Conservation (phyloP, 2,113 vertebrate genomes). For the Penelope pileata region DNA sequence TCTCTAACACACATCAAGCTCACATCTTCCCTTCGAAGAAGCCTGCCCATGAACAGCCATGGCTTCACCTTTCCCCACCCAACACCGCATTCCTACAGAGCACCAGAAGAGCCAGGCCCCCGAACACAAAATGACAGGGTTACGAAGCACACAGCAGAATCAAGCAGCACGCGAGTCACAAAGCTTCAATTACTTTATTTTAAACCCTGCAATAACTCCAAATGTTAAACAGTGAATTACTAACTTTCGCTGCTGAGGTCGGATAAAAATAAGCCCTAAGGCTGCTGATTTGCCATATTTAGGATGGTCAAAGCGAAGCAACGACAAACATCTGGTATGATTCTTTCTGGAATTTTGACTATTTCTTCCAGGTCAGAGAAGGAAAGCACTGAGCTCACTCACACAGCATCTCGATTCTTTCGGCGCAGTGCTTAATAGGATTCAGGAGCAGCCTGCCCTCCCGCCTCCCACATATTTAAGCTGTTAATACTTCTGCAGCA, state of each 20-base stretch:
- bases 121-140: slow-evolving; percentile 65
- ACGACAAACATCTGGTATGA: slow-evolving; percentile 77
- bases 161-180: slow-evolving; percentile 4
- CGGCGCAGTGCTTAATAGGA: slow-evolving; percentile 9
- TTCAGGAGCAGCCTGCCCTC: slow-evolving; percentile 47
- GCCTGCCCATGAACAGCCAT: not conserved
- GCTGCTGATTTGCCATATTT: slow-evolving; percentile 75
- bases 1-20: not conserved
- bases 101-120: slow-evolving; percentile 19
- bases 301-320: slow-evolving; percentile 55
- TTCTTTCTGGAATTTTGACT: slow-evolving; percentile 75
- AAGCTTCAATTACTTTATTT: slow-evolving; percentile 36
- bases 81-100: slow-evolving; percentile 18
- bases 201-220: slow-evolving; percentile 34
- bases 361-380: slow-evolving; percentile 63
- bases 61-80: slow-evolving; percentile 28
- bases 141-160: not conserved
- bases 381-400: slow-evolving; percentile 54
- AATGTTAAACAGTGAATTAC: slow-evolving; percentile 65
- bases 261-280: slow-evolving; percentile 65
- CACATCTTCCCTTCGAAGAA: not conserved
- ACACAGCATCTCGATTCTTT: not conserved
- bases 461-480: slow-evolving; percentile 40
- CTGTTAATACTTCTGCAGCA: slow-evolving; percentile 38
- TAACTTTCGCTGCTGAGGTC: slow-evolving; percentile 71